Percentiles rank a stretch among this genome's conserved stretches.
phyloP scores from a whole-genome alignment of 2,113 vertebrate species.

The Centropus unirufus region DNA sequence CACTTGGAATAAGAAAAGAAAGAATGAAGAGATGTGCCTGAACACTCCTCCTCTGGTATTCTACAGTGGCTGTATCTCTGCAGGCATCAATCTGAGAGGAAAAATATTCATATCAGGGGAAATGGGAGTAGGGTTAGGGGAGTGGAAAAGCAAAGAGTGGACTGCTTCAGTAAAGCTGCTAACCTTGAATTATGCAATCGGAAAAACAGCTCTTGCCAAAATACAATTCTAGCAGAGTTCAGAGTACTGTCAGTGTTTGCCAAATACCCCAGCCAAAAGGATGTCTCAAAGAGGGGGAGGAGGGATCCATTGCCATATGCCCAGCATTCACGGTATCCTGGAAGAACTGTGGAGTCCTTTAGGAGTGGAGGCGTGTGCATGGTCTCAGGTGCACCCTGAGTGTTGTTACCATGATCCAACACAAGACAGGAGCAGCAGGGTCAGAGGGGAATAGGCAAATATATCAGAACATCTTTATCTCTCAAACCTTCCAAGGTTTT shows the following conservation, averaged over 20 bases:
- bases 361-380: not conserved
- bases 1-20: not conserved
- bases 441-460: not conserved
- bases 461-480: not conserved
- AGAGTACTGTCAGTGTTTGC: slow-evolving; percentile 37
- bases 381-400: slow-evolving; percentile 1
- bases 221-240: not conserved
- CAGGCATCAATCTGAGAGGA: not conserved
- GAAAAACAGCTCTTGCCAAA: slow-evolving; percentile 51
- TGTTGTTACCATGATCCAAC: not conserved
- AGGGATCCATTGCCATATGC: not conserved
- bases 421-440: not conserved
- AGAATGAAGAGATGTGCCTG: not conserved
- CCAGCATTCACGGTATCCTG: not conserved
- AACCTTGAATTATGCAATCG: slow-evolving; percentile 59
- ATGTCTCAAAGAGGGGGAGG: slow-evolving; percentile 26
- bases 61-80: not conserved
- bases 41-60: not conserved
- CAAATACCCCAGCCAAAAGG: slow-evolving; percentile 54
- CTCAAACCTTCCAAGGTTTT: slow-evolving; percentile 2
- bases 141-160: not conserved
- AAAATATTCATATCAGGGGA: not conserved
- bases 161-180: slow-evolving; percentile 13
- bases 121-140: not conserved
- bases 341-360: not conserved